Conservation (phyloP, 2,888 invertebrate species). For the Xestia c-nigrum region DNA sequence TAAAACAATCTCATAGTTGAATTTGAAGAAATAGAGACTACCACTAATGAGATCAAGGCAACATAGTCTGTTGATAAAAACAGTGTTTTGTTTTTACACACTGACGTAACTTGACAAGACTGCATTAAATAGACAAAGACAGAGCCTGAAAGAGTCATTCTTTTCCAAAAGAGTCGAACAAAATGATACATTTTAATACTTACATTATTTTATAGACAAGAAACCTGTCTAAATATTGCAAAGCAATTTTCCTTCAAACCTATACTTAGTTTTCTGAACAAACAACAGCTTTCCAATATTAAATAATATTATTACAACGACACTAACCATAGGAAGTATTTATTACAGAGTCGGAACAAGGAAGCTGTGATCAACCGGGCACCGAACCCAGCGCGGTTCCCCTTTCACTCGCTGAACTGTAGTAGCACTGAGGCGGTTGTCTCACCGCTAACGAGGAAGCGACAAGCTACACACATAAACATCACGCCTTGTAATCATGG, state of each 20-base stretch:
- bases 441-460: background rate
- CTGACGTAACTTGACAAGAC: background rate
- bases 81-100: background rate
- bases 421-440: constrained; percentile 25
- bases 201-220: background rate
- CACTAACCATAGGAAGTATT: constrained; percentile 50
- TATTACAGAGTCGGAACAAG: constrained; percentile 58
- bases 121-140: background rate
- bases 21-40: background rate
- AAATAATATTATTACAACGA: constrained; percentile 50
- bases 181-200: background rate
- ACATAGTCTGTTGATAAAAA: background rate
- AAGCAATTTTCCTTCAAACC: background rate
- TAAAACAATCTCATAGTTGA: background rate
- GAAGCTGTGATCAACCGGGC: constrained; percentile 65
- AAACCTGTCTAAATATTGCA: background rate
- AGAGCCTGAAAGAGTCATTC: background rate
- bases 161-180: background rate
- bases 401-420: constrained; percentile 68
- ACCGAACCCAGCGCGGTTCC: constrained; percentile 62
- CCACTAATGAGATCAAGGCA: background rate
- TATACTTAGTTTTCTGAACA: background rate
- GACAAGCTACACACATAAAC: background rate
- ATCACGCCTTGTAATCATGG: background rate
- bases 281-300: constrained; percentile 31